These are phyloP conservation scores for Rhinolophus ferrumequinum DNA, from an alignment of 2,113 vertebrate species.

Conservation along the genomic window DNA sequence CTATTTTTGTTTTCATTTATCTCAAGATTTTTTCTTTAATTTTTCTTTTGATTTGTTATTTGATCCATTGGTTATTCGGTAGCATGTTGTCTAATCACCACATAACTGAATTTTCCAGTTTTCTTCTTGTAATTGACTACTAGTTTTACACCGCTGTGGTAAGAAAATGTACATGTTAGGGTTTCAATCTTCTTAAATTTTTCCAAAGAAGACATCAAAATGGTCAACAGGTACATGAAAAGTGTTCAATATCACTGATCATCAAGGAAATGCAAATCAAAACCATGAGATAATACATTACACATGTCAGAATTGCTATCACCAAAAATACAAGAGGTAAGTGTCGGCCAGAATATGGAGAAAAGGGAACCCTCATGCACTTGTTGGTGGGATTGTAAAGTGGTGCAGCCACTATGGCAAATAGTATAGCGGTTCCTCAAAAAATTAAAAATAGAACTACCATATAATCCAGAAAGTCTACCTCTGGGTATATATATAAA, in stretches of 20 bases:
- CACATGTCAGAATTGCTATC: neutral
- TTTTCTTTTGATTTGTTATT: neutral
- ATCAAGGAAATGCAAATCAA: neutral
- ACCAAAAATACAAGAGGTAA: neutral
- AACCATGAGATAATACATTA: neutral
- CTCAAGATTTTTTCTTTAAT: neutral
- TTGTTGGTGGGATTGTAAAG: neutral
- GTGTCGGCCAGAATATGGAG: neutral
- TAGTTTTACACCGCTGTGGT: neutral
- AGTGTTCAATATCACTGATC: neutral
- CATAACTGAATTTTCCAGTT: neutral
- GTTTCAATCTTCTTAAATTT: neutral
- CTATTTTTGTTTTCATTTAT: neutral
- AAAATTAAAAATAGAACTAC: neutral
- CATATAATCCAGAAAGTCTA: neutral
- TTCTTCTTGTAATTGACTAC: neutral
- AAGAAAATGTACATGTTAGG: neutral
- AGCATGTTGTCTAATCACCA: neutral
- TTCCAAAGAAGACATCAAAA: neutral
- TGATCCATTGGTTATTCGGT: neutral
- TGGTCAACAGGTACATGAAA: neutral
- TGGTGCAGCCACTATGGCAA: neutral
- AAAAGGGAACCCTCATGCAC: neutral
- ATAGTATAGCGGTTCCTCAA: neutral
- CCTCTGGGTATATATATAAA: neutral